phyloP scores from a whole-genome alignment of 2,113 vertebrate genomes.

The Spea multiplicata region DNA sequence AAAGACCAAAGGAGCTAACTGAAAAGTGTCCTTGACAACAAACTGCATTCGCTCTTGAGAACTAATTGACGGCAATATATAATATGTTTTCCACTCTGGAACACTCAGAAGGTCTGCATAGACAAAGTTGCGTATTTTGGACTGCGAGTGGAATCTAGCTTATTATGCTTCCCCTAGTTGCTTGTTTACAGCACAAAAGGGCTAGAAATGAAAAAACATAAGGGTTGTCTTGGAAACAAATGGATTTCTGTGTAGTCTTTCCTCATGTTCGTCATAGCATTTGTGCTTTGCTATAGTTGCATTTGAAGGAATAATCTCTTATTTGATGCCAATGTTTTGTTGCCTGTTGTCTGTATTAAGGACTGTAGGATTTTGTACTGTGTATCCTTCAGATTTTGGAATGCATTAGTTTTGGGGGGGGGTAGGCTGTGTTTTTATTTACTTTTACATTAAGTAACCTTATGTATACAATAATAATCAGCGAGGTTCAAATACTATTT shows the following conservation, averaged over 20 bases:
- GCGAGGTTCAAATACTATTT: too few relatives aligned
- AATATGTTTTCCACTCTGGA: slow-evolving; percentile 5
- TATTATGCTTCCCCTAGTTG: slow-evolving; percentile 2
- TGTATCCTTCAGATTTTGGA: too few relatives aligned
- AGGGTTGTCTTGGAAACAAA: slow-evolving; percentile 39
- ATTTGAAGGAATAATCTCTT: too few relatives aligned
- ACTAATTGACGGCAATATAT: background rate
- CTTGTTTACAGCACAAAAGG: slow-evolving; percentile 17
- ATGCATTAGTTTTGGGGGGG: too few relatives aligned
- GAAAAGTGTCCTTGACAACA: slow-evolving; percentile 22
- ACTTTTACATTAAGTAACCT: too few relatives aligned
- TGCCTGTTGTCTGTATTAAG: too few relatives aligned
- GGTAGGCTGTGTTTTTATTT: too few relatives aligned
- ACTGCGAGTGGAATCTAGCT: background rate
- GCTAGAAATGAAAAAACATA: background rate
- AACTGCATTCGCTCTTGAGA: background rate
- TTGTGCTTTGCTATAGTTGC: background rate
- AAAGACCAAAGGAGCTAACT: slow-evolving; percentile 8
- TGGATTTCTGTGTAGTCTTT: slow-evolving; percentile 23
- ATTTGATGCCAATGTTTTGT: too few relatives aligned
- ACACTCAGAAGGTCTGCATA: background rate
- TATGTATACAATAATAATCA: too few relatives aligned
- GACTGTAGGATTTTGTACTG: too few relatives aligned
- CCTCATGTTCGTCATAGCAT: slow-evolving; percentile 12
- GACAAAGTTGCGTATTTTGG: slow-evolving; percentile 28